These are phyloP conservation scores for Allygus modestus DNA, from an alignment of 2,888 invertebrate genomes.

Conservation along the genomic window DNA sequence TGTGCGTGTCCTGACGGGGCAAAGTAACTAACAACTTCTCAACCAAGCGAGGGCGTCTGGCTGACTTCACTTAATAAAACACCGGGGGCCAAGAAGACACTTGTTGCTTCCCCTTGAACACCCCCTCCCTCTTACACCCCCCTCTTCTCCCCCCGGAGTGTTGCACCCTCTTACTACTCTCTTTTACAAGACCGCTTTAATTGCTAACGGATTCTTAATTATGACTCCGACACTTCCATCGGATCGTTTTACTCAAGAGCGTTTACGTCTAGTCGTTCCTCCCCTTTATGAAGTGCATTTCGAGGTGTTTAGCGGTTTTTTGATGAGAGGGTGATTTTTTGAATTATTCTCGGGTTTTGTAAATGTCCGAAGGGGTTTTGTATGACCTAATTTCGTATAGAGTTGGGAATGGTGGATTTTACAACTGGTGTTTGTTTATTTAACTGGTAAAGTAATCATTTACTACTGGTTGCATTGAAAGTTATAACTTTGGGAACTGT, in stretches of 20 bases:
- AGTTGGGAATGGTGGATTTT: too few relatives aligned
- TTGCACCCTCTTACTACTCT: conserved; percentile 48
- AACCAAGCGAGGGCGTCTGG: conserved; percentile 18
- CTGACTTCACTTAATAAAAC: conserved; percentile 59
- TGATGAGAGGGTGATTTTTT: neutral
- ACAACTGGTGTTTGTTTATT: too few relatives aligned
- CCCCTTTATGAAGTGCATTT: neutral
- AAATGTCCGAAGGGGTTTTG: neutral
- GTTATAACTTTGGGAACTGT: too few relatives aligned
- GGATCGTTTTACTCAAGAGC: conserved; percentile 32
- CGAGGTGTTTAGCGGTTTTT: neutral
- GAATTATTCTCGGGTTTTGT: neutral
- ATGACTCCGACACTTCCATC: conserved; percentile 28
- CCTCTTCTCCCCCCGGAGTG: conserved; percentile 6
- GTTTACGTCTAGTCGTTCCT: neutral
- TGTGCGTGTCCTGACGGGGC: conserved; percentile 12
- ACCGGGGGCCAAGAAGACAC: conserved; percentile 57
- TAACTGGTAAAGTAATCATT: too few relatives aligned
- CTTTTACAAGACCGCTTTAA: conserved; percentile 50
- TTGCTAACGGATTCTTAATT: conserved; percentile 52
- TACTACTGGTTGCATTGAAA: too few relatives aligned
- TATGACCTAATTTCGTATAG: too few relatives aligned
- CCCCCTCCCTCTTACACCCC: conserved; percentile 10
- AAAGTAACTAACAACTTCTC: conserved; percentile 54
- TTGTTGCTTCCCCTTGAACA: conserved; percentile 57